phyloP scores from a whole-genome alignment of 2,888 invertebrate genomes.

The Drosophila prolongata region DNA sequence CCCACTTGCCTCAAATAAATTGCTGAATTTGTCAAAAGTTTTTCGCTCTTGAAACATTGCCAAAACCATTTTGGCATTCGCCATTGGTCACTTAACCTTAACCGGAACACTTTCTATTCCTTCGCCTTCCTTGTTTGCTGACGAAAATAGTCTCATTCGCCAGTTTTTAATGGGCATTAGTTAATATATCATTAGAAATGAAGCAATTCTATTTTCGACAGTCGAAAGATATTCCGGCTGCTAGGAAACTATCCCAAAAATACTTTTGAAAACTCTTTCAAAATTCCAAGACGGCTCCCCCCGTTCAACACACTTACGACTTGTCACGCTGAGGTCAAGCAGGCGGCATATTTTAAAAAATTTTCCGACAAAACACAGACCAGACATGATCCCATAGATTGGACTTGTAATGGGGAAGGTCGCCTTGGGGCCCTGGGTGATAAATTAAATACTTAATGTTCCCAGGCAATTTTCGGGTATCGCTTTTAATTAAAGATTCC shows the following conservation, averaged over 20 bases:
- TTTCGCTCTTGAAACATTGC: constrained; percentile 62
- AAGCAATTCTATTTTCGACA: constrained; percentile 43
- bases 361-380: constrained; percentile 33
- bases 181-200: constrained; percentile 56
- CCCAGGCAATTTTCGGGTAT: constrained; percentile 32
- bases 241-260: constrained; percentile 16
- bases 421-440: constrained; percentile 49
- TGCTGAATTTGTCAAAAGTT: constrained; percentile 63
- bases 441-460: constrained; percentile 70
- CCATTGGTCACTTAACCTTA: constrained; percentile 70
- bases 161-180: constrained; percentile 57
- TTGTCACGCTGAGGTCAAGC: constrained; percentile 57
- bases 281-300: constrained; percentile 53
- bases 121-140: constrained; percentile 11
- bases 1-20: constrained; percentile 52
- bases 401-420: constrained; percentile 41
- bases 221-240: constrained; percentile 7
- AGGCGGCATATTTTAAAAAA: constrained; percentile 52
- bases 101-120: constrained; percentile 42
- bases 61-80: constrained; percentile 65
- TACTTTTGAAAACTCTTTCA: constrained; percentile 59
- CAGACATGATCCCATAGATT: constrained; percentile 10
- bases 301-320: constrained; percentile 2
- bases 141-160: constrained; percentile 21
- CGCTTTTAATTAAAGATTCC: constrained; percentile 46